Evolutionary conservation across 2,888 invertebrate species (phyloP), one percentile per base, ranked within the genome.

Genomic region (Lissonota sp.): DNA sequence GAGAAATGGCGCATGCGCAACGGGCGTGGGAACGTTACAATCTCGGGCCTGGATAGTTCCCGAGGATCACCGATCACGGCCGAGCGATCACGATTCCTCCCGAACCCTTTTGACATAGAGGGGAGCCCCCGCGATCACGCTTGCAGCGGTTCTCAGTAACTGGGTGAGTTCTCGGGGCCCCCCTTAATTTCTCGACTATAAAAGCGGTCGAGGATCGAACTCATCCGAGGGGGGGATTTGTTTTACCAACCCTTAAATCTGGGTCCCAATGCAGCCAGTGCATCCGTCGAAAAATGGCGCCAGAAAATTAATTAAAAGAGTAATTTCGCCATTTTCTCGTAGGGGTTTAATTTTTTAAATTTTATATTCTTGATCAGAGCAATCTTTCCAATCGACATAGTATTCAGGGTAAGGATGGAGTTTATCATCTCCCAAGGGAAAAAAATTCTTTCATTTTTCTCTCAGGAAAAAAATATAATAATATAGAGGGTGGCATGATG

Each of bases 1-100:
- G 83, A 82, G 66, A 26, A 26, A 26, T 79, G 83, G 89, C 90
- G 90, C 90, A 89, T 89, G 91, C 89, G 90, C 90, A 82, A 75
- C 85, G 84, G 89, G 87, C 91, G 91, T 91, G 91, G 91, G 91
- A 91, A 91, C 91, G 90, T 89, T 87, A 88, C 84, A 85, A 83
- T 86, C 86, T 85, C 84, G 77, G 85, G 83, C 71, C 78, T 79
- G 66, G 70, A 66, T 55, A 10, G 42, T 12, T 44, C n/a, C 80
- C 89, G 89, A 90, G 86, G 76, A 84, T 82, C 79, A 51, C 88
- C 90, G 90, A 90, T 82, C 85, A 83, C 82, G 81, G 79, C 86
- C 90, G 90, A 89, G 55, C 44, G 42, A 60, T 62, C 71, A 77
- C 82, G 86, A 85, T 84, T 82, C 64, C 26, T 2, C 26, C 83